Base-by-base conservation (phyloP, 37 sponge, comb jelly and placozoan species). In the Lycopodina hypogea region DNA sequence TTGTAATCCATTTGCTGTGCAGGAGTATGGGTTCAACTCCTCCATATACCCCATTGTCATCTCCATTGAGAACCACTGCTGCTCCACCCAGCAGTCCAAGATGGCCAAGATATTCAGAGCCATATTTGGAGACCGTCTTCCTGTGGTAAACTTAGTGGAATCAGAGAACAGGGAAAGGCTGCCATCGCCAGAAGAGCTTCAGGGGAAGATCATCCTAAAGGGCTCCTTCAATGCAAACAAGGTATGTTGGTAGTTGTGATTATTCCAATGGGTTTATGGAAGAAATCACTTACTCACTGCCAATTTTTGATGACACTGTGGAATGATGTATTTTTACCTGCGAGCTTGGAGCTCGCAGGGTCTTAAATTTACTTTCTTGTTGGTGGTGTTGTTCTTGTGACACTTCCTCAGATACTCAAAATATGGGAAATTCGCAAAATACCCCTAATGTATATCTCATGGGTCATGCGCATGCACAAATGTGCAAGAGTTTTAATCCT, bases 51-150 rank as follows among this genome's bases (percentile, higher is more conserved):
- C 93, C 19, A 72, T 92, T 30, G 84, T 92, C 66, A 82, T 92
- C 51, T 92, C 93, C 65, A 76, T 92, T 58, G 93, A 92, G 75
- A 92, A 92, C 75, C 93, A 92, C 85, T 92, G 93, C 86, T 73
- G 55, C 36, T 22, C 48, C 11, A 51, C 56, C 1, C 71, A 83
- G 63, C 85, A 89, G 62, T 45, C 76, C 17, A 80, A 69, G 37
- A 89, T 89, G 89, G 89, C 85, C 68, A 75, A 73, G 59, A 80
- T 76, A 0, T 89, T 89, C 32, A 52, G 51, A n/a, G 67, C 68
- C 9, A 79, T 79, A 50, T 57, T 84, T 35, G 71, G 78, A 14
- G 78, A 84, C 36, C 37, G 77, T 37, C 78, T 92, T 0, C 65
- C 73, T 40, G 66, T 4, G 1, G 85, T 81, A 26, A 84, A 87